Evolutionary conservation across 2,113 vertebrate species (phyloP).

Genomic region (Pluvianellus socialis): DNA sequence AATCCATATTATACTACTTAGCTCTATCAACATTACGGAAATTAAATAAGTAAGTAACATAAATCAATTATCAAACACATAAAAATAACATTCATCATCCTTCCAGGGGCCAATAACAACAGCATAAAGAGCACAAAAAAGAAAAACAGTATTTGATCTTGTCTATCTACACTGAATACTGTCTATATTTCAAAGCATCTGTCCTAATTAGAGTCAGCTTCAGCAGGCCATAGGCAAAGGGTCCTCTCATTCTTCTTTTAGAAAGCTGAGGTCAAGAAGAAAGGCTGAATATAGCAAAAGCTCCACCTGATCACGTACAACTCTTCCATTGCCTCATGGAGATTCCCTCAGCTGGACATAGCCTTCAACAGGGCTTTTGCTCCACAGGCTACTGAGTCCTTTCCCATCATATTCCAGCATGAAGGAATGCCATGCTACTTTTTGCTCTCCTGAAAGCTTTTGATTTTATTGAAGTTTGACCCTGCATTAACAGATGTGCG

Average conservation of each 20-base stretch:
- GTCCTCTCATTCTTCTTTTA: neutral
- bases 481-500: neutral
- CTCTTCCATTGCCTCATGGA: neutral
- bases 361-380: neutral
- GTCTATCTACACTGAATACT: neutral
- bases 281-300: neutral
- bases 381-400: neutral
- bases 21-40: neutral
- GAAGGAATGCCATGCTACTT: neutral
- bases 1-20: neutral
- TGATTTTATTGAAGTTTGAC: neutral
- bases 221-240: neutral
- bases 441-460: neutral
- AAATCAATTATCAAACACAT: slow-evolving; percentile 1
- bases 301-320: neutral
- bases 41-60: neutral
- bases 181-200: neutral
- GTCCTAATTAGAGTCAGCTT: neutral
- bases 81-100: neutral
- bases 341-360: neutral
- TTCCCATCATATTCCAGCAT: neutral
- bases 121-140: neutral
- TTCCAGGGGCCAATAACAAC: neutral
- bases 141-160: neutral
- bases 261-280: neutral